phyloP scores from a whole-genome alignment of 2,888 invertebrate species.

The Drosophila robusta region DNA sequence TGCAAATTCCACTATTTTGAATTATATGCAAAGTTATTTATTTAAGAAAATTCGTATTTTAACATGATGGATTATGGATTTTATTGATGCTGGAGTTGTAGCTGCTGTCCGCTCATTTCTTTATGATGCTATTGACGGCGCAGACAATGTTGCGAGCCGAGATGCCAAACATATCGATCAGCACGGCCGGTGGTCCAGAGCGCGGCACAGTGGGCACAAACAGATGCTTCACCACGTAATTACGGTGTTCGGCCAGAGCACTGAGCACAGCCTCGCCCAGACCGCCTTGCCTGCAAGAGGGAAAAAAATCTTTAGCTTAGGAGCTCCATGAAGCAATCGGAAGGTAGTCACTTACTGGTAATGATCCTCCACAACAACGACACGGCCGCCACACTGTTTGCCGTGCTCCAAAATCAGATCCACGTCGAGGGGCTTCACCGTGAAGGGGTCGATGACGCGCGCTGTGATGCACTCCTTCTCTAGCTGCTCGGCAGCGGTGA shows the following conservation, averaged over 20 bases:
- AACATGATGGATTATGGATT: slow-evolving; percentile 12
- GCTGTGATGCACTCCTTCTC: slow-evolving; percentile 89
- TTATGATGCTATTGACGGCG: slow-evolving; percentile 89
- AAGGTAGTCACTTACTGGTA: slow-evolving; percentile 90
- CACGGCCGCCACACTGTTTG: slow-evolving; percentile 90
- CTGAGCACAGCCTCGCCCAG: slow-evolving; percentile 97
- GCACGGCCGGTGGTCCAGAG: slow-evolving; percentile 94
- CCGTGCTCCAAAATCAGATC: slow-evolving; percentile 91
- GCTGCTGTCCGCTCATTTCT: slow-evolving; percentile 83
- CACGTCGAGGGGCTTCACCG: slow-evolving; percentile 97
- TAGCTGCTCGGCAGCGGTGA: slow-evolving; percentile 92
- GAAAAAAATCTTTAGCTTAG: not conserved
- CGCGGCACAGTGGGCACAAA: slow-evolving; percentile 94
- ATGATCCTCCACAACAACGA: slow-evolving; percentile 98
- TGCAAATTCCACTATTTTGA: not conserved
- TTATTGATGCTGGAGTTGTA: not conserved
- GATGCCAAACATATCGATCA: slow-evolving; percentile 96
- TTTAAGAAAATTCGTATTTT: slow-evolving; percentile 7
- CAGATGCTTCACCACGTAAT: slow-evolving; percentile 91
- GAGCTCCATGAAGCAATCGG: not conserved
- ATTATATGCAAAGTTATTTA: slow-evolving; percentile 20
- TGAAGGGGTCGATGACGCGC: slow-evolving; percentile 97
- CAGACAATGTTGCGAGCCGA: slow-evolving; percentile 91
- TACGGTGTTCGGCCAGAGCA: slow-evolving; percentile 90
- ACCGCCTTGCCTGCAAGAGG: slow-evolving; percentile 88